Base-by-base conservation (phyloP, 2,113 vertebrate species). In the Scalopus aquaticus region DNA sequence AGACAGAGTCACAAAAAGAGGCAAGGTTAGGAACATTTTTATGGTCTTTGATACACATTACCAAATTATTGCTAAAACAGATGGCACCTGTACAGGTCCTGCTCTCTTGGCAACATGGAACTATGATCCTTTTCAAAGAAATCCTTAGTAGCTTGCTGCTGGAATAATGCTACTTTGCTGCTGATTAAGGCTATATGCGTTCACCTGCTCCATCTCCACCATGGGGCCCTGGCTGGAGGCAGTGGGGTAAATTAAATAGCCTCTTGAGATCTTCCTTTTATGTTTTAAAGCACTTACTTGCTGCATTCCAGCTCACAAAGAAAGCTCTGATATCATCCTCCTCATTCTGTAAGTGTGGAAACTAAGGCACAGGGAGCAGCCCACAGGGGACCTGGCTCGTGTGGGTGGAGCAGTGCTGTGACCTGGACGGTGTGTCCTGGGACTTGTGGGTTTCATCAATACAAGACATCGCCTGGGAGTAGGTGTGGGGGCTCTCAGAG, bases 381-480 rank as follows among this genome's bases (percentile, higher is more conserved):
- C 12, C 26, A 22, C 19, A 39, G 26, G 46, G 9, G 39, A 28
- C 22, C 13, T 16, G 30, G 32, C 7, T 42, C 19, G 9, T 17
- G 42, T 5, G 37, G 5, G 22, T 9, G 8, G 44, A 32, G 5
- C 17, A 46, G 49, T 19, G 7, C 30, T 28, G 46, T 5, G 6
- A 58, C 46, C 77, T 28, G 9, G 69, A 19, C 13, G 19, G 15
- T 11, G 26, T 19, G 69, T 35, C 28, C 49, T 5, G 2, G 56
- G 56, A 51, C 26, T 28, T 67, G n/a, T 26, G 35, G 28, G 35
- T 37, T 32, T 56, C 35, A 12, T 35, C 17, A 16, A 30, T 2
- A 16, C 22, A 8, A 1, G 44, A n/a, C 39, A 26, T 7, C 2
- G 2, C 24, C 81, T 1, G 5, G 15, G 32, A 16, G 67, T 7